Evolutionary conservation across 2,888 invertebrate species (phyloP), one percentile per base, ranked within the genome.

Genomic region (Catocala nupta): DNA sequence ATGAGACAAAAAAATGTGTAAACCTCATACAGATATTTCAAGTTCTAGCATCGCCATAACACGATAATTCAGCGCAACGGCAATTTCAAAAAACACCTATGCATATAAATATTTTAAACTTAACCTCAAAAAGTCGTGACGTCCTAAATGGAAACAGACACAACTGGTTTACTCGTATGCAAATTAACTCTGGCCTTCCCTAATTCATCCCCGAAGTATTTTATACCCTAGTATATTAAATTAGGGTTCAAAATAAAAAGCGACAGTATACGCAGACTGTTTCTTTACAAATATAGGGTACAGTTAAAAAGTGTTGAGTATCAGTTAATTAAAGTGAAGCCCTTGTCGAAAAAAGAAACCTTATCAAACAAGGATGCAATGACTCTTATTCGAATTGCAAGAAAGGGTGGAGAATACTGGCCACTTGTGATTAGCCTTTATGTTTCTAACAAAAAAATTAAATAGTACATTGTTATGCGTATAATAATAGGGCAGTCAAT

Each of bases 291-390:
- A 36, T 62, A 63, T 57, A 70, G 55, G 55, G 53, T 64, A 45
- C 49, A 9, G 70, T 80, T 78, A 78, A 85, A 87, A 84, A 87
- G 86, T 88, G 83, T 87, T 78, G 78, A 82, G 81, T 88, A 83
- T 87, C 87, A 83, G 83, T 90, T 91, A 88, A 91, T 92, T 91
- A 90, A 87, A 87, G 77, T 56, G 90, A 91, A 91, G 85, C 90
- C 91, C 72, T 86, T 44, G 43, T 65, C 48, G 50, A 63, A 83
- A 82, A 91, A 92, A 82, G 92, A 91, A 92, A 82, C 90, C 91
- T 79, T 87, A 87, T 78, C 78, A 80, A 65, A 73, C 72, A 78
- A 63, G 75, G 79, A 80, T 81, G 84, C 80, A 84, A 84, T 82
- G 75, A 78, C 62, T 83, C 75, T 78, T 80, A 84, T 86, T 76